Evolutionary conservation across 1,140 invertebrate species (phyloP), one percentile per base, ranked within the genome.

Genomic region (Anthonomus grandis): DNA sequence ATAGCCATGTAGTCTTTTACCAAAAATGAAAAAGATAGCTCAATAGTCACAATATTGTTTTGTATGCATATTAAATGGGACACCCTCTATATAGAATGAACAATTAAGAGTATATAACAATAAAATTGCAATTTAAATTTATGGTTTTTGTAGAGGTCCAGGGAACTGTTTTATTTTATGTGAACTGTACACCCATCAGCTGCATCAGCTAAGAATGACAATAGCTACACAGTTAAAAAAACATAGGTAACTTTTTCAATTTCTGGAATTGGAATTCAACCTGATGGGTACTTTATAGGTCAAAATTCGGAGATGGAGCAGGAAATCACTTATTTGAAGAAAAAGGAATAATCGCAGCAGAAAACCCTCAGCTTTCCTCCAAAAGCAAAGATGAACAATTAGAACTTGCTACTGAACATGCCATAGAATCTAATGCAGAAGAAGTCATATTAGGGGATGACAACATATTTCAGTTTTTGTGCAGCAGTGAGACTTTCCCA

Each of bases 341-440:
- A 60, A 76, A 76, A 65, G 81, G 82, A 6, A 66, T 77, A 5
- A 72, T 86, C 9, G 62, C 76, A 61, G 74, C 77, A 0, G 69
- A 72, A 49, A 57, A 57, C 23, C 8, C 37, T 9, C 31, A 22
- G 6, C 13, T 56, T 8, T 49, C 46, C 63, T 70, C 17, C 1
- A 34, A 41, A 24, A 22, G 49, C 9, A 56, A 62, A 1, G 52
- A 67, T 12, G 70, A 63, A 45, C 34, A 75, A 13, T 64, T 82
- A 22, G 81, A 86, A 60, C 64, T 68, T 31, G 81, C 78, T 10
- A 78, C 77, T 8, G 82, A 85, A 22, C 76, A 84, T 75, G 85
- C 84, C 0, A 85, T 86, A 57, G 71, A 76, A 56, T 65, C 73
- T 34, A 81, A 79, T 3, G 83, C 83, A 1, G 81, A 85, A 66